Evolutionary conservation across 1,140 invertebrate species (phyloP).

Genomic region (Brachionus koreanus): DNA sequence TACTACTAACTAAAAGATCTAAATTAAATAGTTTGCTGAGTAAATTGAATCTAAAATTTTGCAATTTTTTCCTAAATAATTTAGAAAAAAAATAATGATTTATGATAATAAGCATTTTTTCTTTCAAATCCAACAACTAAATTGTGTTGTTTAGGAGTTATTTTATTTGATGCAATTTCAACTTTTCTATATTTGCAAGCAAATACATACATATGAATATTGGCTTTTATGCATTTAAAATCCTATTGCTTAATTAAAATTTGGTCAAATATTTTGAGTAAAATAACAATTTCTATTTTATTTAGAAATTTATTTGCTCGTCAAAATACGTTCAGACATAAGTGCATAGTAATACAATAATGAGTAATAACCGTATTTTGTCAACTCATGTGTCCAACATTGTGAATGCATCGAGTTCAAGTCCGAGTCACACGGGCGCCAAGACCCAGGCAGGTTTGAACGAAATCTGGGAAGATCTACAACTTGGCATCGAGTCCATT

Average conservation of each 20-base stretch:
- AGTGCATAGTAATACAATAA: not conserved
- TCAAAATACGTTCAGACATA: not conserved
- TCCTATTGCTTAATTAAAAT: not conserved
- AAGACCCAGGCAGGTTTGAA: not conserved
- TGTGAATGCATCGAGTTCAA: not conserved
- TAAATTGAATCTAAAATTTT: not conserved
- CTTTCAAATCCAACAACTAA: conserved; percentile 8
- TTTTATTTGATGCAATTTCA: not conserved
- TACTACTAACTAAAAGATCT: too few species aligned
- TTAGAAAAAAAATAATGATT: not conserved
- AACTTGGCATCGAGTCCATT: conserved; percentile 3
- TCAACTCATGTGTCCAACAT: conserved; percentile 28
- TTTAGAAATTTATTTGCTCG: not conserved
- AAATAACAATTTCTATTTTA: not conserved
- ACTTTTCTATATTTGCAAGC: not conserved
- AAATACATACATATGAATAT: not conserved
- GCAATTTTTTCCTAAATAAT: not conserved
- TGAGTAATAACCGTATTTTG: conserved; percentile 16
- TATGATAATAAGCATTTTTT: not conserved
- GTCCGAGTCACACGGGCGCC: not conserved
- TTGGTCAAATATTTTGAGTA: not conserved
- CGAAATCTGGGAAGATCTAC: conserved; percentile 31
- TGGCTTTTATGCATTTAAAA: not conserved
- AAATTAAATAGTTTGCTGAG: too few species aligned
- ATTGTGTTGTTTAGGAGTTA: not conserved